Evolutionary conservation across 2,797 vertebrate species (phyloP).

Genomic region (Nyctibius grandis): DNA sequence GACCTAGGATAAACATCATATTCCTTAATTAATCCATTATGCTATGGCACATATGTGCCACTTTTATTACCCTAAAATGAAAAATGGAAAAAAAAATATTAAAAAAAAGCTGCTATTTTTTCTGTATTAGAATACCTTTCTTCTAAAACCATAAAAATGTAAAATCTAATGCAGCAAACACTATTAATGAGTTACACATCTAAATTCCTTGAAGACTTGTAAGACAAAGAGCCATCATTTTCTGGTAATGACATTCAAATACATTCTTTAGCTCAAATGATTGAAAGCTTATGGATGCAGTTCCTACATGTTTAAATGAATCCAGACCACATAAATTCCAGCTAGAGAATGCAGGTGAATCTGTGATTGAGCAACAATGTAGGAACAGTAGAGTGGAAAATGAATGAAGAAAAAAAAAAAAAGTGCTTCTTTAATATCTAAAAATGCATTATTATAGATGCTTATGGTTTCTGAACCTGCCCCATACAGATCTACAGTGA

Average conservation of each 20-base stretch:
- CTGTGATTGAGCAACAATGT: background rate
- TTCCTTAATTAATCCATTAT: slow-evolving; percentile 79
- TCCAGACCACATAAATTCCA: background rate
- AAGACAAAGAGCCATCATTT: slow-evolving; percentile 62
- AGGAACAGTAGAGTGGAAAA: background rate
- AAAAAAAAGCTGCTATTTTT: slow-evolving; percentile 31
- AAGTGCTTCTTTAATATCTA: background rate
- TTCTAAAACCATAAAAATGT: slow-evolving; percentile 66
- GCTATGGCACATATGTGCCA: slow-evolving; percentile 65
- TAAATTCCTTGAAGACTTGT: slow-evolving; percentile 59
- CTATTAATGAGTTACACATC: slow-evolving; percentile 70
- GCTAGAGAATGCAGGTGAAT: background rate
- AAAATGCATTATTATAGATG: background rate
- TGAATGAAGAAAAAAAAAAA: background rate
- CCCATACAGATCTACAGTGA: background rate
- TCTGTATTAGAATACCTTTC: slow-evolving; percentile 59
- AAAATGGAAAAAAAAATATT: slow-evolving; percentile 42
- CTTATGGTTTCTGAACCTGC: background rate
- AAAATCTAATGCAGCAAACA: slow-evolving; percentile 61
- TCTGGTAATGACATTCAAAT: slow-evolving; percentile 46
- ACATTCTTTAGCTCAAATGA: slow-evolving; percentile 15
- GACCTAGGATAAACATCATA: slow-evolving; percentile 77
- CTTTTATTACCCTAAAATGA: slow-evolving; percentile 75
- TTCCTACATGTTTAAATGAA: background rate
- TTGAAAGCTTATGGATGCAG: background rate